Conservation (phyloP, 1,140 invertebrate species). For the Lasioglossum albipes region DNA sequence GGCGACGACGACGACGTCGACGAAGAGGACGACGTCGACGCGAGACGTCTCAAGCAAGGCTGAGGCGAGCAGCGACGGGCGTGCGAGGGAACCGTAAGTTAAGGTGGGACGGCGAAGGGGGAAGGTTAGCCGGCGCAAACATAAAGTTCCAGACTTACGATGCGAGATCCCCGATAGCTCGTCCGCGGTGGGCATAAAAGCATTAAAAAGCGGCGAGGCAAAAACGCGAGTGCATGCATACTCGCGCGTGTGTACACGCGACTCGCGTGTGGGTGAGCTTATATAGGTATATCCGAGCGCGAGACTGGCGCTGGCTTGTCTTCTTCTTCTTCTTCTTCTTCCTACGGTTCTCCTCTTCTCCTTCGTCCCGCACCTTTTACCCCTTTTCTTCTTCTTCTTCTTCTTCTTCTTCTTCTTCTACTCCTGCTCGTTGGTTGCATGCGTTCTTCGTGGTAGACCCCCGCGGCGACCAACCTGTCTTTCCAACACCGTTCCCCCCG, state of each 20-base stretch:
- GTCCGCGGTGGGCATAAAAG: constrained; percentile 80
- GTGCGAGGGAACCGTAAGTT: constrained; percentile 79
- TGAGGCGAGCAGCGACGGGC: constrained; percentile 60
- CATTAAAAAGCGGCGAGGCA: constrained; percentile 71
- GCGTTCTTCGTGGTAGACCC: constrained; percentile 70
- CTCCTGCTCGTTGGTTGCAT: constrained; percentile 53
- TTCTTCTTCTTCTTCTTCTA: constrained; percentile 37
- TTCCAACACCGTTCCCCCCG: constrained; percentile 74
- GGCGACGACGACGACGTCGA: constrained; percentile 18
- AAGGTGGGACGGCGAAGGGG: constrained; percentile 70
- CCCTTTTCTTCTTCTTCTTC: constrained; percentile 29
- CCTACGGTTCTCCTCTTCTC: constrained; percentile 16
- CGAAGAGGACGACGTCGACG: constrained; percentile 66
- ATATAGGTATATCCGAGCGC: constrained; percentile 48
- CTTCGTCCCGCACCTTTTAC: constrained; percentile 21
- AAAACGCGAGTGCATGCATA: constrained; percentile 70
- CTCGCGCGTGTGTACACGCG: constrained; percentile 10
- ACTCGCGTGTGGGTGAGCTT: constrained; percentile 34
- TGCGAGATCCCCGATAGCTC: constrained; percentile 80
- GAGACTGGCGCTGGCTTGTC: constrained; percentile 37
- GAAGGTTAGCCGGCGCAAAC: constrained; percentile 77
- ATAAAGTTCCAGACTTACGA: constrained; percentile 81
- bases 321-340: constrained; percentile 48
- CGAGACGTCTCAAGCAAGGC: constrained; percentile 78
- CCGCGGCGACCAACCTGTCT: constrained; percentile 78